A percentile compares a stretch with the other conserved stretches of the same genome.
Conservation (phyloP, 2,797 vertebrate species). For the Lateolabrax maculatus region DNA sequence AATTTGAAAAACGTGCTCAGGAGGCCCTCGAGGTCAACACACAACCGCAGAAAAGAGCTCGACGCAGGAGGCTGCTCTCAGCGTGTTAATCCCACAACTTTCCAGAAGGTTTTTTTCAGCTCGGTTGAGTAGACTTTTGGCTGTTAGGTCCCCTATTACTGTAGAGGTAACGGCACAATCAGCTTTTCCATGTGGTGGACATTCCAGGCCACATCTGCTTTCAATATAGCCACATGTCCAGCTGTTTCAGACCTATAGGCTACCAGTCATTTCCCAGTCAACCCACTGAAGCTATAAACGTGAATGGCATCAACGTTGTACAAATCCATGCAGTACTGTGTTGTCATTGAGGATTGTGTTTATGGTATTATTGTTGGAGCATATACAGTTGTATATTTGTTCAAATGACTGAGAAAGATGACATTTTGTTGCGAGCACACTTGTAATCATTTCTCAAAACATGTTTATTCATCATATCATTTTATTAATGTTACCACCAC, state of each 20-base stretch:
- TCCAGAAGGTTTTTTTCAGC: slow-evolving; percentile 59
- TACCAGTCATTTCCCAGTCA: slow-evolving; percentile 63
- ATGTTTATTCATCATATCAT: no score
- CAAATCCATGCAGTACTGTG: slow-evolving; percentile 30
- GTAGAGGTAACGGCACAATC: slow-evolving; percentile 76
- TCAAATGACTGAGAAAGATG: slow-evolving; percentile 15
- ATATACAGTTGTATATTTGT: background rate
- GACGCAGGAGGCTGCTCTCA: slow-evolving; percentile 39
- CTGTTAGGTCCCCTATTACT: slow-evolving; percentile 71
- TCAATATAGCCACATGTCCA: slow-evolving; percentile 75
- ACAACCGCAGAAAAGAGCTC: slow-evolving; percentile 34
- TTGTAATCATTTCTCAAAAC: no score
- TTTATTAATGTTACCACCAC: no score
- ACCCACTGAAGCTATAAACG: slow-evolving; percentile 44
- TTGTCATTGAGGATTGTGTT: slow-evolving; percentile 9
- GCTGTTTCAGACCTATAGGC: slow-evolving; percentile 77
- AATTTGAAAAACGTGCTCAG: slow-evolving; percentile 23
- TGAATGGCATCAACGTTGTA: slow-evolving; percentile 43
- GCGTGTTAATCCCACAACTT: slow-evolving; percentile 68
- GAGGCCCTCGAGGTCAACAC: slow-evolving; percentile 29
- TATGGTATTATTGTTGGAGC: background rate
- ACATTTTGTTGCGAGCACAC: background rate
- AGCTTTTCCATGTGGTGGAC: slow-evolving; percentile 84
- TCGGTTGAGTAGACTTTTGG: slow-evolving; percentile 67
- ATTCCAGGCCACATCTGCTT: slow-evolving; percentile 84